Evolutionary conservation across 2,888 invertebrate genomes (phyloP).

Genomic region (Eretmocerus hayati): DNA sequence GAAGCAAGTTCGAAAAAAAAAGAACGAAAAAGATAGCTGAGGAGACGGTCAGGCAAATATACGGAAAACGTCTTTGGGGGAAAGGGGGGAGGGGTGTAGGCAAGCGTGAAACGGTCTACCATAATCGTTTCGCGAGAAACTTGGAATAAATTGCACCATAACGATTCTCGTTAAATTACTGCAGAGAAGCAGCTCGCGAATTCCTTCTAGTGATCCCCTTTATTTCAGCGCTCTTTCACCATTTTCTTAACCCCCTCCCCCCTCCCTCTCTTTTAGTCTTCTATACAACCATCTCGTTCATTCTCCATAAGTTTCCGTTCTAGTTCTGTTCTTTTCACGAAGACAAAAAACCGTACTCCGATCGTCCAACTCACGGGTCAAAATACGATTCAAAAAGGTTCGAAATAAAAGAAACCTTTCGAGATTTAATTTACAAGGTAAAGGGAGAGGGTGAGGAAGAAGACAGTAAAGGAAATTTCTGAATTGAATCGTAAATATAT

Average conservation of each 20-base stretch:
- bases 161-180: constrained; percentile 26
- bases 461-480: constrained; percentile 16
- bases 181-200: constrained; percentile 19
- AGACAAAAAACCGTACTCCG: too few species aligned
- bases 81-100: constrained; percentile 1
- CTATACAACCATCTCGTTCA: not conserved
- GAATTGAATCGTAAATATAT: constrained; percentile 24
- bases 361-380: not conserved
- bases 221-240: not conserved
- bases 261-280: not conserved
- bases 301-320: not conserved
- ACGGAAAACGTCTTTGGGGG: not conserved
- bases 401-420: not conserved
- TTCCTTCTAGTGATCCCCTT: constrained; percentile 19
- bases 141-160: constrained; percentile 26
- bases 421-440: constrained; percentile 6
- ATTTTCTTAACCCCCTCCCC: not conserved
- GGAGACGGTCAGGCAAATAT: not conserved
- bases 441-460: not conserved
- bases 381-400: constrained; percentile 1
- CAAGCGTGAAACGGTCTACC: constrained; percentile 16
- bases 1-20: not conserved
- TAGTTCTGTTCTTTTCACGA: too few species aligned
- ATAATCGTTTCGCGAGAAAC: constrained; percentile 27
- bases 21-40: not conserved